Base-by-base conservation (phyloP, 2,113 vertebrate species). In the Otus sunia region DNA sequence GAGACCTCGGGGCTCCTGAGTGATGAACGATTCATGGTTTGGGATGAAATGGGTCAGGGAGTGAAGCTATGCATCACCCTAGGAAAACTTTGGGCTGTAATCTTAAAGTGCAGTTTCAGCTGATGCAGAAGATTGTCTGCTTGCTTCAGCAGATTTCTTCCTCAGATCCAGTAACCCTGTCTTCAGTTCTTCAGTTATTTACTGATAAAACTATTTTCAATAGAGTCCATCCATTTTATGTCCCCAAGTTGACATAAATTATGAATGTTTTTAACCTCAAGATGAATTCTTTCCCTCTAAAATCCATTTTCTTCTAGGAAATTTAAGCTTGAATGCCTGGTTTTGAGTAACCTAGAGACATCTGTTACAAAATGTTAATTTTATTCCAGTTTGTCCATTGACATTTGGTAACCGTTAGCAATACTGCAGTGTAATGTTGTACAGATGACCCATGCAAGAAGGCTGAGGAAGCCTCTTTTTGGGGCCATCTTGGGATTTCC, bases 311-410 rank as follows among this genome's bases (percentile, higher is more conserved):
- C 0, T 55, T 45, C 20, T 6, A 7, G 6, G 3, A 20, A 64
- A n/a, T n/a, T 60, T 8, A 1, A 16, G 18, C 29, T 5, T 6
- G 17, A 47, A 11, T n/a, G 5, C 3, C 7, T 5, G 29, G 4
- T 17, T 86, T 72, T 26, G 63, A 52, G 59, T 6, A 32, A 30
- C 23, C 39, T 29, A 4, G 3, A 32, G 36, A 52, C 3, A 37
- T 63, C 32, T n/a, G 7, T 12, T 60, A n/a, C 10, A 15, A 84
- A 73, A 59, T 11, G 5, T 5, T 37, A 0, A 4, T 72, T 92
- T 83, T 30, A 36, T 67, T 86, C 43, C 5, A 5, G 6, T 41
- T 68, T 55, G 8, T 15, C 66, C 41, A 6, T 19, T 3, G 0
- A 18, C 3, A 8, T 60, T 80, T 32, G 45, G n/a, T 27, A 15